These are phyloP conservation scores for Taphrorychus bicolor DNA, from an alignment of 2,888 invertebrate species.

Conservation along the genomic window DNA sequence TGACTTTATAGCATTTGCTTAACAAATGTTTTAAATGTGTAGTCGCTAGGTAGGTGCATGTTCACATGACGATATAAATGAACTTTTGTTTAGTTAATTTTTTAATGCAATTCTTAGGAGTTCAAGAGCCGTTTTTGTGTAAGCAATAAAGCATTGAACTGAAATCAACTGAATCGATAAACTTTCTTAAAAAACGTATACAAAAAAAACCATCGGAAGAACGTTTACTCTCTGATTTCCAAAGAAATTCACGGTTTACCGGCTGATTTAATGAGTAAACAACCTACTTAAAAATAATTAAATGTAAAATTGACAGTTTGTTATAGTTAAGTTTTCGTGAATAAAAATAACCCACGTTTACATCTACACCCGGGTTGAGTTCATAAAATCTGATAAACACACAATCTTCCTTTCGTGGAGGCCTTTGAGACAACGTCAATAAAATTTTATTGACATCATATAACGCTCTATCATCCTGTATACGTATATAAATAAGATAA, in stretches of 20 bases:
- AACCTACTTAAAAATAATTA: constrained; percentile 29
- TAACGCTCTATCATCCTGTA: constrained; percentile 39
- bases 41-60: constrained; percentile 11
- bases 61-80: constrained; percentile 16
- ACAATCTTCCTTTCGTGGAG: constrained; percentile 38
- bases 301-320: constrained; percentile 33
- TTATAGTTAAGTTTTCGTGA: constrained; percentile 36
- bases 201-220: not conserved
- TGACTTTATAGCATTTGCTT: constrained; percentile 40
- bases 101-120: not conserved
- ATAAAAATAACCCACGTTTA: constrained; percentile 42
- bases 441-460: constrained; percentile 40
- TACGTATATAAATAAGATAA: constrained; percentile 34
- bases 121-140: not conserved
- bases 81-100: not conserved
- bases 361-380: constrained; percentile 37
- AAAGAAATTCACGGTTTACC: not conserved
- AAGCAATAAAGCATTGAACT: too few species aligned
- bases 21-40: constrained; percentile 32
- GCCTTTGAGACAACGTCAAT: constrained; percentile 39
- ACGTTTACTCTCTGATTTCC: not conserved
- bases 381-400: constrained; percentile 47
- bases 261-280: constrained; percentile 16
- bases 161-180: too few species aligned
- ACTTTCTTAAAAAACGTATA: not conserved